Evolutionary conservation across 64 coral and sea anemone species (phyloP).

Genomic region (Montipora efflorescens): DNA sequence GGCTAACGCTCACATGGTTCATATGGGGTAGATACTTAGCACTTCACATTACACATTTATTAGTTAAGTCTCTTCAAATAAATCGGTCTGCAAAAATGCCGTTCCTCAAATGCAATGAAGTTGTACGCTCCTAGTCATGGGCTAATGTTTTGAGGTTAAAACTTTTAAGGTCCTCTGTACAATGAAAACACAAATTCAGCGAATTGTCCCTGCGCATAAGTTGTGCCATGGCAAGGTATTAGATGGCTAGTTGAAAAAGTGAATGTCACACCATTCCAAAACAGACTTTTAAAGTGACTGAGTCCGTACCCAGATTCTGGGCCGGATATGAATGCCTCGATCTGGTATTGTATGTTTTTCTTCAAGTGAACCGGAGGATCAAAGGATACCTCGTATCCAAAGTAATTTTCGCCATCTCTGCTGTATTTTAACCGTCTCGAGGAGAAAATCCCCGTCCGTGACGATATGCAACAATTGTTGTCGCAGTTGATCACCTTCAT

Average conservation of each 20-base stretch:
- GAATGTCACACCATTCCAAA: neutral
- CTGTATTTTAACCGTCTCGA: neutral
- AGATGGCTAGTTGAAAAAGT: neutral
- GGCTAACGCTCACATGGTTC: too few relatives aligned
- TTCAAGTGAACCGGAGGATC: neutral
- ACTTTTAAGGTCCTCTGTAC: neutral
- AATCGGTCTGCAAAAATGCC: too few relatives aligned
- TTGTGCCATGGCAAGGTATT: neutral
- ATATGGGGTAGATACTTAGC: too few relatives aligned
- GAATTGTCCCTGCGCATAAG: neutral
- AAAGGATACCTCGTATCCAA: slow-evolving; percentile 7
- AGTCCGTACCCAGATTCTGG: neutral
- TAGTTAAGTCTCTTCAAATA: too few relatives aligned
- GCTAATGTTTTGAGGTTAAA: neutral
- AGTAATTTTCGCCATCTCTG: neutral
- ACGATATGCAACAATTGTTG: neutral
- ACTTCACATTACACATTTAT: too few relatives aligned
- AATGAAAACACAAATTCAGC: slow-evolving; percentile 11
- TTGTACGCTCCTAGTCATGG: too few relatives aligned
- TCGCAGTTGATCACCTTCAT: neutral
- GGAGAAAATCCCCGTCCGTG: neutral
- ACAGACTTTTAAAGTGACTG: neutral
- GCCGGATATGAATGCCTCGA: neutral
- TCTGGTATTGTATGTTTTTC: neutral
- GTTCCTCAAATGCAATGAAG: too few relatives aligned